These are phyloP conservation scores for Euura lappo DNA, from an alignment of 1,140 invertebrate genomes.

Conservation along the genomic window DNA sequence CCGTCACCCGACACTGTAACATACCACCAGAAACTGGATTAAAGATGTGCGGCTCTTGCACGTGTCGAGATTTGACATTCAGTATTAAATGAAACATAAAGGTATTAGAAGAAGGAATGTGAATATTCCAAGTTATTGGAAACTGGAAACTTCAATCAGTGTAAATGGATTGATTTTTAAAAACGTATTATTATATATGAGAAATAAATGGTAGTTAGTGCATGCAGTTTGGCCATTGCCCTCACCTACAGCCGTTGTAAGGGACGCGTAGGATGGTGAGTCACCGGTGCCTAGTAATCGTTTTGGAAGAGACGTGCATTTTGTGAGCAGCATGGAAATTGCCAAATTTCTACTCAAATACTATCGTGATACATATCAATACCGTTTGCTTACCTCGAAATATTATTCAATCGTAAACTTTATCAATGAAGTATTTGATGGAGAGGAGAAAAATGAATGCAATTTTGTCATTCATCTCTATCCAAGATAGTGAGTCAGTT, in stretches of 20 bases:
- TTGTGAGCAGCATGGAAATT: conserved; percentile 47
- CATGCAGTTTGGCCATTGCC: conserved; percentile 49
- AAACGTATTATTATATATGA: conserved; percentile 7
- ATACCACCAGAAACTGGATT: conserved; percentile 9
- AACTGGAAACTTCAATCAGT: neutral
- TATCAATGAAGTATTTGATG: conserved; percentile 1
- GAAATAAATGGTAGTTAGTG: conserved; percentile 27
- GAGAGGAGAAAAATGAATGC: no score
- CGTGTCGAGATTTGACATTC: conserved; percentile 6
- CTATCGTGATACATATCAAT: conserved; percentile 22
- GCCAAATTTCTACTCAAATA: conserved; percentile 44
- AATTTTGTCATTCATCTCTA: no score
- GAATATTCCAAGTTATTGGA: neutral
- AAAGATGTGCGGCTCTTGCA: conserved; percentile 2
- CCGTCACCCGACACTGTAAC: conserved; percentile 61
- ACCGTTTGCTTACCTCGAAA: neutral
- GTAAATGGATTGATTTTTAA: no score
- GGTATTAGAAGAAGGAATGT: neutral
- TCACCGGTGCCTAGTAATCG: conserved; percentile 57
- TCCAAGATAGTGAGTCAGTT: no score
- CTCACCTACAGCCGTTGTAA: conserved; percentile 61
- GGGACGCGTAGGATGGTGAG: conserved; percentile 57
- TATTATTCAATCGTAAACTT: neutral
- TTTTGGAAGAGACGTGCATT: conserved; percentile 49
- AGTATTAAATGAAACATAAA: neutral